Evolutionary conservation across 2,113 vertebrate species (phyloP), one percentile per base, ranked within the genome.

Genomic region (Lamprologus ornatipinnis): DNA sequence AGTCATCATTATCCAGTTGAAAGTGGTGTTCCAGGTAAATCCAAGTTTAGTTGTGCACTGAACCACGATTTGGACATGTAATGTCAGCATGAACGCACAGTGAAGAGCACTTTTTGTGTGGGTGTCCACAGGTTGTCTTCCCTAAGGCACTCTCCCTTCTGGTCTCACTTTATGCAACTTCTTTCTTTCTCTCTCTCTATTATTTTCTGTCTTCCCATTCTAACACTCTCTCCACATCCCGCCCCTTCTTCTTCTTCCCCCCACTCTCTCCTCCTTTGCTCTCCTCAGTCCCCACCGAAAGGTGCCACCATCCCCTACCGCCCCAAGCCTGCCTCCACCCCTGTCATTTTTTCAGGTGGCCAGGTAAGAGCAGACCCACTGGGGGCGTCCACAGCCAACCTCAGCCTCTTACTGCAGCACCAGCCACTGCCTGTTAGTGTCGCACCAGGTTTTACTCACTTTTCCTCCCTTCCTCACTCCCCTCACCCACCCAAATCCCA

Each of bases 271-370:
- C 94, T 97, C 97, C 97, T 97, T 96, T 97, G 95, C 98, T 97
- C 97, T 92, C 94, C 94, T 92, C 98, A 99, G 98, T 99, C 98
- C 98, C 98, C 98, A 98, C 98, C 98, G 96, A 99, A 99, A 99
- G 98, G 98, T 99, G 98, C 98, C 97, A 98, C 98, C 97, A 99
- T 99, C 95, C 98, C 98, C 96, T 99, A 99, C 97, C 97, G 98
- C 97, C 98, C 98, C 98, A 99, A 99, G 98, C 98, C 98, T 97
- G 98, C 98, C 98, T 99, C 98, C 97, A 99, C 98, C 98, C 98
- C 98, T 97, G 98, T 99, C 98, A 99, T 99, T 98, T 99, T 99
- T 98, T 99, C 98, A 98, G 98, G 98, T 98, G 98, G 98, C 98
- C 98, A 99, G 98, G 98, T 99, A 98, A 99, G 98, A 98, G 98